Evolutionary conservation across 2,113 vertebrate species (phyloP).

Genomic region (Scomber japonicus): DNA sequence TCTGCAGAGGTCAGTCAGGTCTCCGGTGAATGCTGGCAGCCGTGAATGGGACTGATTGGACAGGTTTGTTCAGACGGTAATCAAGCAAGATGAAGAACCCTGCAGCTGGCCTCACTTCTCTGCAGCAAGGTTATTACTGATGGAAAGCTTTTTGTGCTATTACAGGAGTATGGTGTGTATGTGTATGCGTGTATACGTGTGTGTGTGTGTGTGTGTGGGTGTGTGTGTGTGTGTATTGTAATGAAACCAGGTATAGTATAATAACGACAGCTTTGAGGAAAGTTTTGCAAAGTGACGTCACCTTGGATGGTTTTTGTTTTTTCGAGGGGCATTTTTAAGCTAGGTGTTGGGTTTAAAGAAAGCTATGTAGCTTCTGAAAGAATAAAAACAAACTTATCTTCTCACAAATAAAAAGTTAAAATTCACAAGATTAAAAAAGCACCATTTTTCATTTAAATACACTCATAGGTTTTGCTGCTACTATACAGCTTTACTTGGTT

Average conservation of each 20-base stretch:
- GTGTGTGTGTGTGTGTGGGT: too few species aligned
- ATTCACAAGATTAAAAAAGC: too few species aligned
- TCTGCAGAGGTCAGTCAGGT: conserved; percentile 61
- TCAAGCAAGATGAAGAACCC: conserved; percentile 73
- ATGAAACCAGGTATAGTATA: background rate
- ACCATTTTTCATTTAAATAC: too few species aligned
- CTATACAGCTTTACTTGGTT: too few species aligned
- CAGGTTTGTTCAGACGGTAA: conserved; percentile 76
- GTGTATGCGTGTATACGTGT: too few species aligned
- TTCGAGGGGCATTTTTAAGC: too few species aligned
- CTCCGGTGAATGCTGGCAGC: conserved; percentile 50
- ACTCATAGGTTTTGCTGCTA: too few species aligned
- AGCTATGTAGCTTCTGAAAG: too few species aligned
- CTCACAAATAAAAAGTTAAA: too few species aligned
- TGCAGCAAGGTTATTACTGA: conserved; percentile 37
- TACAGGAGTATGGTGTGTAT: conserved; percentile 24
- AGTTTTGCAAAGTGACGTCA: background rate
- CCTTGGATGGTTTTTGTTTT: background rate
- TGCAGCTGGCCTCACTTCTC: conserved; percentile 70
- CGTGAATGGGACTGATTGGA: conserved; percentile 80
- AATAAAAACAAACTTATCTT: too few species aligned
- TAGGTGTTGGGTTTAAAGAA: too few species aligned
- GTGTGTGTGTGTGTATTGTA: conserved; percentile 10
- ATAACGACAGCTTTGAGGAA: background rate
- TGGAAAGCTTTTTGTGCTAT: conserved; percentile 32